These are phyloP conservation scores for Cyprinodon brontotheroides DNA, from an alignment of 2,113 vertebrate genomes.

Conservation along the genomic window DNA sequence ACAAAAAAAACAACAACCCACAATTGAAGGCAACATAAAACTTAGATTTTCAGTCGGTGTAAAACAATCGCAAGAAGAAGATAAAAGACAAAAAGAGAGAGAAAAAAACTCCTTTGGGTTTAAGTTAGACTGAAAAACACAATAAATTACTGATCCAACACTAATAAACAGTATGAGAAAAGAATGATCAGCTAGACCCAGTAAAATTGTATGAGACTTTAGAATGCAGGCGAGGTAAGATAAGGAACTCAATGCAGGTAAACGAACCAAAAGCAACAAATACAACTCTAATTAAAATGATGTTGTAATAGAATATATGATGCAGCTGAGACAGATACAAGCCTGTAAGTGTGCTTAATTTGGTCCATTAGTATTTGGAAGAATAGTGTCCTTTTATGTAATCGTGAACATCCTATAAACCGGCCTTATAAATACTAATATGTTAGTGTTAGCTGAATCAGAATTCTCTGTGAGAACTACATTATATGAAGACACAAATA, in stretches of 20 bases:
- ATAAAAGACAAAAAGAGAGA: constrained; percentile 31
- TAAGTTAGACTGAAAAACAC: constrained; percentile 74
- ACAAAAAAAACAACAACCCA: constrained; percentile 24
- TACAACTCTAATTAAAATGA: constrained; percentile 43
- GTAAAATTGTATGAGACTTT: constrained; percentile 57
- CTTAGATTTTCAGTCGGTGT: constrained; percentile 71
- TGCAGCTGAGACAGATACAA: constrained; percentile 65
- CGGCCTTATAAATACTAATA: constrained; percentile 49
- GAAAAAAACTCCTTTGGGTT: constrained; percentile 71
- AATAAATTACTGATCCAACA: constrained; percentile 67
- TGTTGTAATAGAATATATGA: constrained; percentile 54
- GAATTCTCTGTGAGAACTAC: neutral
- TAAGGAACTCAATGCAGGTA: constrained; percentile 57
- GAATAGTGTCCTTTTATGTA: constrained; percentile 51
- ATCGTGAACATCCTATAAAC: constrained; percentile 37
- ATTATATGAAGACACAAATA: neutral
- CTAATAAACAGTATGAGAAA: constrained; percentile 40
- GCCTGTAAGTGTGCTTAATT: constrained; percentile 73
- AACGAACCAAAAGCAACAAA: constrained; percentile 54
- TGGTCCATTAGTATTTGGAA: constrained; percentile 73
- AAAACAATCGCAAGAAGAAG: constrained; percentile 62
- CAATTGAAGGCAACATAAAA: constrained; percentile 79
- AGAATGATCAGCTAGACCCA: constrained; percentile 59
- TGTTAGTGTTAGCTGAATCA: neutral
- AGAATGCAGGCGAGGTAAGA: constrained; percentile 47